A percentile compares a stretch with the other conserved stretches of the same genome.
Evolutionary conservation across 2,113 vertebrate genomes (phyloP).

Genomic region (Coptodon bakossiorum): DNA sequence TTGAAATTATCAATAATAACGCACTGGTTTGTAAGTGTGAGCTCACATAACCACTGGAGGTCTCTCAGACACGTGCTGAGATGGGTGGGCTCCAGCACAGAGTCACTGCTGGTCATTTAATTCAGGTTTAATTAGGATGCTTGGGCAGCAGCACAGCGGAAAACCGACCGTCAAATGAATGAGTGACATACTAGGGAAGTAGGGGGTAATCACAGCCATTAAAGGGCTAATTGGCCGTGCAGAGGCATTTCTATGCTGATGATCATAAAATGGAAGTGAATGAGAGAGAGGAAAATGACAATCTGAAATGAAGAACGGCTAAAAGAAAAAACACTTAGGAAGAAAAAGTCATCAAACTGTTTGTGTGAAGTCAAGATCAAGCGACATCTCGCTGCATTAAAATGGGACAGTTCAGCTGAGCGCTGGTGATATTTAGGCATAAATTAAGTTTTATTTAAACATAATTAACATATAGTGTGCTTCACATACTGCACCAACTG

Average conservation of each 20-base stretch:
- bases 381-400: neutral
- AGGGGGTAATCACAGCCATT: slow-evolving; percentile 54
- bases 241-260: slow-evolving; percentile 46
- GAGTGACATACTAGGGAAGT: slow-evolving; percentile 39
- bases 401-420: neutral
- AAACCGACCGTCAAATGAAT: slow-evolving; percentile 36
- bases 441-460: neutral
- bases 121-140: slow-evolving; percentile 53
- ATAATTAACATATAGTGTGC: neutral
- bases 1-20: neutral
- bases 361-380: neutral
- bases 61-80: slow-evolving; percentile 15
- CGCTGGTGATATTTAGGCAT: neutral
- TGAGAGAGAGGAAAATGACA: neutral
- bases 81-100: slow-evolving; percentile 11
- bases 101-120: slow-evolving; percentile 49
- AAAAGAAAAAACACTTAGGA: neutral
- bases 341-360: neutral
- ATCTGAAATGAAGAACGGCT: neutral
- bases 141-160: slow-evolving; percentile 34
- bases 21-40: neutral
- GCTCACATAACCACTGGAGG: neutral
- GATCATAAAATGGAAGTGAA: slow-evolving; percentile 18
- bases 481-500: neutral
- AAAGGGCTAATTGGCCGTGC: slow-evolving; percentile 60